These are phyloP conservation scores for Diglossa cyanea DNA, from an alignment of 2,797 vertebrate species.

Conservation along the genomic window DNA sequence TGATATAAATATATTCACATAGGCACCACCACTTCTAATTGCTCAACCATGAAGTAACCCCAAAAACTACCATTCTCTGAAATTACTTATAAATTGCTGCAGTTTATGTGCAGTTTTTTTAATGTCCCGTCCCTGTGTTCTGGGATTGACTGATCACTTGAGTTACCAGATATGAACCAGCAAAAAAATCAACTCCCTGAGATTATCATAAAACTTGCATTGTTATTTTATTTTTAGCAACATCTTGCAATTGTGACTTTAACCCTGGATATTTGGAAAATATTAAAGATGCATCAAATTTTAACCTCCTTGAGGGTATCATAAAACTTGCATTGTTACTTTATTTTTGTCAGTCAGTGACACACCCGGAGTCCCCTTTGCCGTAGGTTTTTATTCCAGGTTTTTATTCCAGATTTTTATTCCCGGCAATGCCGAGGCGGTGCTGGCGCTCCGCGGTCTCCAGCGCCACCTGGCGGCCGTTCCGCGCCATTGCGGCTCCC, in stretches of 20 bases:
- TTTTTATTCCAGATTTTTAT: fast-evolving
- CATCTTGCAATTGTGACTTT: not conserved
- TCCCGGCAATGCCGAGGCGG: fast-evolving
- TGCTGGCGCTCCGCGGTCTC: not conserved
- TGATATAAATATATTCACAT: fast-evolving
- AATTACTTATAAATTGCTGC: fast-evolving
- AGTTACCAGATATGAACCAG: not conserved
- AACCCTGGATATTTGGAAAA: not conserved
- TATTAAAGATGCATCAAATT: fast-evolving
- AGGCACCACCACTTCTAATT: fast-evolving
- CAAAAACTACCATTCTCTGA: fast-evolving
- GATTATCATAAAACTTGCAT: not conserved
- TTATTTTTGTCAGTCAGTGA: fast-evolving
- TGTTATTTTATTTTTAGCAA: not conserved
- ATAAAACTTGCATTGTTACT: too few species aligned
- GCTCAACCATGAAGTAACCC: fast-evolving
- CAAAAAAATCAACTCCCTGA: not conserved
- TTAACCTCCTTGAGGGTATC: not conserved
- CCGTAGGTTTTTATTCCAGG: fast-evolving
- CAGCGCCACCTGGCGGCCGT: not conserved
- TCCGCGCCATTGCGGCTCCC: fast-evolving
- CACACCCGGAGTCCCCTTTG: fast-evolving
- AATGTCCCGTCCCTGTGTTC: fast-evolving
- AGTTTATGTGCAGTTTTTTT: fast-evolving
- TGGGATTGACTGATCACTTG: not conserved